Evolutionary conservation across 1,140 invertebrate genomes (phyloP).

Genomic region (Portunus trituberculatus): DNA sequence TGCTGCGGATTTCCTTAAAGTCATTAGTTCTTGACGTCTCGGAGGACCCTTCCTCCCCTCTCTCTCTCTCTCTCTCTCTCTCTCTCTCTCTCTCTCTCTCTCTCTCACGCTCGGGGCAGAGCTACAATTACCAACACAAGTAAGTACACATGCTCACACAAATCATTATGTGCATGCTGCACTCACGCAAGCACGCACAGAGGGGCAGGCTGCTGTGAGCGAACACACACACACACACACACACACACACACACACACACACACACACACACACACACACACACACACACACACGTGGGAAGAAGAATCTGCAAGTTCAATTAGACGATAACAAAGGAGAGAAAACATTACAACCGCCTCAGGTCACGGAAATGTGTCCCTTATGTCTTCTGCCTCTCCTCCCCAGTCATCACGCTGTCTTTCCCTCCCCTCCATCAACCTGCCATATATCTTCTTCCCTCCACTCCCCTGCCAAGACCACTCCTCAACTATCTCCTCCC

Average conservation of each 20-base stretch:
- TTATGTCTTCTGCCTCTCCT: too few species aligned
- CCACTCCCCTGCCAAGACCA: too few species aligned
- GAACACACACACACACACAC: slow-evolving; percentile 5
- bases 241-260: slow-evolving; percentile 10
- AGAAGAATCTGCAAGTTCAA: background rate
- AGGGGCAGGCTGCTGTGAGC: too few species aligned
- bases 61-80: slow-evolving; percentile 53
- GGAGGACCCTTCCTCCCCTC: background rate
- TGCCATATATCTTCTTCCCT: too few species aligned
- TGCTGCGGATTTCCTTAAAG: too few species aligned
- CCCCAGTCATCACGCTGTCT: too few species aligned
- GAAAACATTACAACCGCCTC: background rate
- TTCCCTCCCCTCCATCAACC: too few species aligned
- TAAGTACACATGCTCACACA: background rate
- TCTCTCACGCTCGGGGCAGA: background rate
- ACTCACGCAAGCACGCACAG: too few species aligned
- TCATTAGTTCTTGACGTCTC: too few species aligned
- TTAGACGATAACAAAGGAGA: slow-evolving; percentile 10
- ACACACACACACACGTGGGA: background rate
- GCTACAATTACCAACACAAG: background rate
- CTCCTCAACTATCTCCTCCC: too few species aligned
- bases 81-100: slow-evolving; percentile 49
- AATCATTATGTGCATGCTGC: too few species aligned
- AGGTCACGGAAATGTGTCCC: background rate
- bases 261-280: background rate